A percentile compares a stretch with the other conserved stretches of the same genome.
Evolutionary conservation across 35 echinoderm and acorn worm species (phyloP).

Genomic region (Acanthaster planci): DNA sequence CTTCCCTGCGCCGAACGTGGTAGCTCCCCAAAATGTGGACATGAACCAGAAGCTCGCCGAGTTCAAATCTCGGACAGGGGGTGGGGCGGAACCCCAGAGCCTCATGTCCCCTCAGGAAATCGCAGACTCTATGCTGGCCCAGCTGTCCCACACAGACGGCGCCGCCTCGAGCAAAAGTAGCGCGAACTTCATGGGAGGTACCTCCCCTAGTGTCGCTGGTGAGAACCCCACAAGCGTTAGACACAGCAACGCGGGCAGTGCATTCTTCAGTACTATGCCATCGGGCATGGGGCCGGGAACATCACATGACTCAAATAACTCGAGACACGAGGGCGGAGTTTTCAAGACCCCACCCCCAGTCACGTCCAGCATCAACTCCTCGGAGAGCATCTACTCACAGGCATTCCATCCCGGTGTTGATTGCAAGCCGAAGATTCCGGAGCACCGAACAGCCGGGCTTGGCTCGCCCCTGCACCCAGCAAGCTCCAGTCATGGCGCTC

Average conservation of each 20-base stretch:
- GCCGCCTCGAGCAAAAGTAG: slow-evolving; percentile 30
- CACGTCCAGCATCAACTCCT: slow-evolving; percentile 39
- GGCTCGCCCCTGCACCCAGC: neutral
- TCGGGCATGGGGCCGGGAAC: slow-evolving; percentile 2
- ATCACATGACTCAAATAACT: neutral
- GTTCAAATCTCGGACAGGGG: slow-evolving; percentile 82
- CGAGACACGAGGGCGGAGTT: slow-evolving; percentile 11
- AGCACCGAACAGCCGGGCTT: slow-evolving; percentile 9
- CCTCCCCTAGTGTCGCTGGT: slow-evolving; percentile 10
- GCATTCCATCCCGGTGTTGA: slow-evolving; percentile 68
- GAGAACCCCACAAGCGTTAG: slow-evolving; percentile 20
- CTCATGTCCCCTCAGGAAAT: slow-evolving; percentile 98
- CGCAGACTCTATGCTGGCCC: slow-evolving; percentile 91
- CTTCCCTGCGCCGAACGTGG: slow-evolving; percentile 88
- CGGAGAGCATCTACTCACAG: slow-evolving; percentile 30
- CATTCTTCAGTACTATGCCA: slow-evolving; percentile 52
- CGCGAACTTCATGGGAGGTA: slow-evolving; percentile 6
- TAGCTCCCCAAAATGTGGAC: slow-evolving; percentile 85
- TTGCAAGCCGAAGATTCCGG: slow-evolving; percentile 18
- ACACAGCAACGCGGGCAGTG: slow-evolving; percentile 4
- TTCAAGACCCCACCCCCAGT: slow-evolving; percentile 82
- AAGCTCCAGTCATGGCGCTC: neutral
- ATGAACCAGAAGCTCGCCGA: slow-evolving; percentile 95
- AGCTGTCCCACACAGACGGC: slow-evolving; percentile 71
- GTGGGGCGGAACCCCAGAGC: slow-evolving; percentile 52